Conservation (phyloP, 2,888 invertebrate species). For the Mythimna impura region DNA sequence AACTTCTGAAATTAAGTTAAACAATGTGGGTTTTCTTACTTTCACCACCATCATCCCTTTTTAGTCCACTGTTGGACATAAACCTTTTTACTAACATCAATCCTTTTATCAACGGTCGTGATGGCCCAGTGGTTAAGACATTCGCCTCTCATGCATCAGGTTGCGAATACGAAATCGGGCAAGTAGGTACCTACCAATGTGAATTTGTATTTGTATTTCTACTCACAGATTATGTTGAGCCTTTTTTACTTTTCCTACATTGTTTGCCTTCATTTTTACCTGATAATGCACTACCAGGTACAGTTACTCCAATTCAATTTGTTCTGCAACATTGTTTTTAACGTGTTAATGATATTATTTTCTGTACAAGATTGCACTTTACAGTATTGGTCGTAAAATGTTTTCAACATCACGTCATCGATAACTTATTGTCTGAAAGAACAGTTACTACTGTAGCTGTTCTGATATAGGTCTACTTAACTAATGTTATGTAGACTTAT, state of each 20-base stretch:
- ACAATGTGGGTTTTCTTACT: not conserved
- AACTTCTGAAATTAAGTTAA: constrained; percentile 11
- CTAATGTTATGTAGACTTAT: too few species aligned
- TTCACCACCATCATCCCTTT: not conserved
- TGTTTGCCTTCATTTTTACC: not conserved
- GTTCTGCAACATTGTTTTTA: not conserved
- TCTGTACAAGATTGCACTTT: constrained; percentile 5
- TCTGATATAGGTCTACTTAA: too few species aligned
- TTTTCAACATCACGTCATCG: not conserved
- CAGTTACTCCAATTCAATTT: not conserved
- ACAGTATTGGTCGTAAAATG: constrained; percentile 21
- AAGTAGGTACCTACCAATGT: too few species aligned
- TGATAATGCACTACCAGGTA: not conserved
- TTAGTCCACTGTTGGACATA: not conserved
- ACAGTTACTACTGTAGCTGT: not conserved
- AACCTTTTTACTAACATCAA: not conserved
- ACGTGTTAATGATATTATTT: not conserved
- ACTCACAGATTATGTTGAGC: not conserved
- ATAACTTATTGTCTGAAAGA: not conserved
- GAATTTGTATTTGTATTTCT: too few species aligned
- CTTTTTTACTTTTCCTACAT: not conserved
- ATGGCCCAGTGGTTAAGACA: not conserved
- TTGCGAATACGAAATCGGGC: too few species aligned
- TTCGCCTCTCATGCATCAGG: not conserved
- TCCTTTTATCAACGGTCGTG: too few species aligned